A percentile compares a stretch with the other conserved stretches of the same genome.
These are phyloP conservation scores for Rhabdomys dilectus DNA, from an alignment of 2,113 vertebrate species.

Conservation along the genomic window DNA sequence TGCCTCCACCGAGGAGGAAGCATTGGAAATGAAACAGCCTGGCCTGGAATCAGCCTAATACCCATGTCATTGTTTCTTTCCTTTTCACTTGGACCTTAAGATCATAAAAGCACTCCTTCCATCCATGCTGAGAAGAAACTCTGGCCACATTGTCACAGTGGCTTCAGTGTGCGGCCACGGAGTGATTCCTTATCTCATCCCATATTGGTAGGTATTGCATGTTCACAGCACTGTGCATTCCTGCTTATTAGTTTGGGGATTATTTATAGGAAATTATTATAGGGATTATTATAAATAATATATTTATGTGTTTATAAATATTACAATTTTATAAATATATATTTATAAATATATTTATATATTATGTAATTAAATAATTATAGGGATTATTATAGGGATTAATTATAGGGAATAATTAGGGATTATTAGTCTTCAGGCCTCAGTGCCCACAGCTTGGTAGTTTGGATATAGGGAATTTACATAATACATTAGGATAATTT, in stretches of 20 bases:
- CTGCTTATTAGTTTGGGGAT: too few species aligned
- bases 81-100: conserved; percentile 58
- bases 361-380: too few species aligned
- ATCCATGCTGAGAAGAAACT: conserved; percentile 79
- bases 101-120: conserved; percentile 82
- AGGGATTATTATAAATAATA: too few species aligned
- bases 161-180: conserved; percentile 75
- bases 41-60: neutral
- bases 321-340: too few species aligned
- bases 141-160: conserved; percentile 81
- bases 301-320: too few species aligned
- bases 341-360: too few species aligned
- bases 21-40: neutral
- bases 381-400: too few species aligned
- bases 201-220: conserved; percentile 79
- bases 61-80: neutral
- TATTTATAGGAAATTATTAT: too few species aligned
- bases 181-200: conserved; percentile 77
- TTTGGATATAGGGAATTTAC: neutral
- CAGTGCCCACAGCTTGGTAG: neutral
- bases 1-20: neutral
- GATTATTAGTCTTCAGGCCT: neutral
- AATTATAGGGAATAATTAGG: neutral
- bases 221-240: neutral
- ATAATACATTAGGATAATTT: neutral